phyloP scores from a whole-genome alignment of 2,888 invertebrate genomes.

The Tuberolachnus salignus region DNA sequence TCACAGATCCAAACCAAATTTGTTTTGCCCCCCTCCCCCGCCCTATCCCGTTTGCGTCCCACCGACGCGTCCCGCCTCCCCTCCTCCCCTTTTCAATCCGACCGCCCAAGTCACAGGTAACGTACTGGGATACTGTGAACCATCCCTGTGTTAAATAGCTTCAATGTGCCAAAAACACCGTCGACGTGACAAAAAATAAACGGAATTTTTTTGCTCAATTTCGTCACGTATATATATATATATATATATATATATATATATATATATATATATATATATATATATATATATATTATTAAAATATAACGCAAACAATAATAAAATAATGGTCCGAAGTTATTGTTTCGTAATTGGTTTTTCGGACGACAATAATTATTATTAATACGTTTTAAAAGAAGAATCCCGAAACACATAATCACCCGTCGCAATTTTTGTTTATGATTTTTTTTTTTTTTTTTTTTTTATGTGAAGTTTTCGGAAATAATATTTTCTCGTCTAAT shows the following conservation, averaged over 20 bases:
- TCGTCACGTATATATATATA: slow-evolving; percentile 18
- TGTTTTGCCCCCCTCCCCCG: slow-evolving; percentile 2
- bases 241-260: too few species aligned
- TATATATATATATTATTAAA: too few species aligned
- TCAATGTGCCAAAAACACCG: slow-evolving; percentile 38
- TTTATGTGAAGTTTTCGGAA: not conserved
- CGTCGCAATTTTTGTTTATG: slow-evolving; percentile 7
- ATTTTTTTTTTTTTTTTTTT: slow-evolving; percentile 12
- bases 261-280: too few species aligned
- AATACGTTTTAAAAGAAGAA: slow-evolving; percentile 12
- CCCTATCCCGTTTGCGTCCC: too few species aligned
- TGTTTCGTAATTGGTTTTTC: slow-evolving; percentile 30
- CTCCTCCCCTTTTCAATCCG: too few species aligned
- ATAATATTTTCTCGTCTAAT: slow-evolving; percentile 22
- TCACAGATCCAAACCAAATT: slow-evolving; percentile 15
- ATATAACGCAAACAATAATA: not conserved
- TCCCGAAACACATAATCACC: not conserved
- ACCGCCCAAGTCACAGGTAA: too few species aligned
- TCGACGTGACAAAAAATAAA: slow-evolving; percentile 31
- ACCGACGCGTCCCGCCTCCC: too few species aligned
- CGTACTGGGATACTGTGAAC: slow-evolving; percentile 11
- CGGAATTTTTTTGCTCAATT: slow-evolving; percentile 53
- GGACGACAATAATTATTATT: slow-evolving; percentile 45
- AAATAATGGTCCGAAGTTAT: slow-evolving; percentile 13
- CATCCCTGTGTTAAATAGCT: slow-evolving; percentile 1